Evolutionary conservation across 2,888 invertebrate species (phyloP).

Genomic region (Eristalinus aeneus): DNA sequence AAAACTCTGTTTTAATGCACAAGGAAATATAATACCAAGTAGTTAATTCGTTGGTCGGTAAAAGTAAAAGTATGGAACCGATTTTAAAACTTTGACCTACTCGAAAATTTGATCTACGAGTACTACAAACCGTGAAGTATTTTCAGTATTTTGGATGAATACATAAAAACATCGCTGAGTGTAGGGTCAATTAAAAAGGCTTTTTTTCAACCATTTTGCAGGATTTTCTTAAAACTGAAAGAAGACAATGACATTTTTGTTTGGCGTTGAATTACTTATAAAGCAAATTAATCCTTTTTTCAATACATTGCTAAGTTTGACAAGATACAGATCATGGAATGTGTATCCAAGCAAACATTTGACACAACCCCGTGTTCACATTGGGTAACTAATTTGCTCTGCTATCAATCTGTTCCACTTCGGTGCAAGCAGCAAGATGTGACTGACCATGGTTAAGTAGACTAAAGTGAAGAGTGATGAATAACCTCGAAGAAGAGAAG

Average conservation of each 20-base stretch:
- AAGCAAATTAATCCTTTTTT: neutral
- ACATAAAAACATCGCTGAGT: conserved; percentile 9
- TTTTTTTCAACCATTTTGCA: neutral
- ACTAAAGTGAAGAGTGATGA: conserved; percentile 3
- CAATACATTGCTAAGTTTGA: conserved; percentile 19
- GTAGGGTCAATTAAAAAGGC: neutral
- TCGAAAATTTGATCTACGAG: too few species aligned
- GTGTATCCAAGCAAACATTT: neutral
- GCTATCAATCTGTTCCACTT: conserved; percentile 5
- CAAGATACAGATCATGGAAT: neutral
- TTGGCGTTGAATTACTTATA: neutral
- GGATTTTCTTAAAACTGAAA: too few species aligned
- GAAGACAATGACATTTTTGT: too few species aligned
- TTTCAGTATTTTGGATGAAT: neutral
- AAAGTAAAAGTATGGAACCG: too few species aligned
- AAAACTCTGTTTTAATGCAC: too few species aligned
- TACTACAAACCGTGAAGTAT: too few species aligned
- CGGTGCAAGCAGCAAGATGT: neutral
- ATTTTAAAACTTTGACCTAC: too few species aligned
- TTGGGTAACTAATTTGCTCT: neutral
- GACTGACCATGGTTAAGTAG: neutral
- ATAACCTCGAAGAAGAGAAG: conserved; percentile 34
- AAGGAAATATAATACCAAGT: too few species aligned
- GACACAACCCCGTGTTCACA: neutral
- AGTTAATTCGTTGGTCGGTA: too few species aligned